These are phyloP conservation scores for Nannobrachium achirus DNA, from an alignment of 2,113 vertebrate species.

Conservation along the genomic window DNA sequence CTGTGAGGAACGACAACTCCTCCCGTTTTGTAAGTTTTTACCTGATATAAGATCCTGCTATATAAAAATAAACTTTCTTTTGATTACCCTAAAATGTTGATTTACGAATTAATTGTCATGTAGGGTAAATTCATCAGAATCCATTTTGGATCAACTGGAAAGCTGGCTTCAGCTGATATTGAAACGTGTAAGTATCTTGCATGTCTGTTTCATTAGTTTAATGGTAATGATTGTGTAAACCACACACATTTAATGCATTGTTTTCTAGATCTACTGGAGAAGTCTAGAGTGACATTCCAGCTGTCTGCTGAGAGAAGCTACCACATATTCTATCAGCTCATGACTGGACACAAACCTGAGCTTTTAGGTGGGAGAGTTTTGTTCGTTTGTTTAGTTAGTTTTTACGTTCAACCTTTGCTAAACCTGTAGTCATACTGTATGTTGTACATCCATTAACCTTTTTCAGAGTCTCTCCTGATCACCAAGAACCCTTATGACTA, in stretches of 20 bases:
- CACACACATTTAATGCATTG: too few species aligned
- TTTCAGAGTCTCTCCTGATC: conserved; percentile 77
- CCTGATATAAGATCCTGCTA: too few species aligned
- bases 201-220: neutral
- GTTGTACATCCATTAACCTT: too few species aligned
- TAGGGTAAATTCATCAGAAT: conserved; percentile 95
- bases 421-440: too few species aligned
- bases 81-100: neutral
- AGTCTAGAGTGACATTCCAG: conserved; percentile 75
- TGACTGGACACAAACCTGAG: conserved; percentile 78
- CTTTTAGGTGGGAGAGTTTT: conserved; percentile 64
- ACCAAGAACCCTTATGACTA: conserved; percentile 72
- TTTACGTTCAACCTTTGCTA: too few species aligned
- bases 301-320: conserved; percentile 81
- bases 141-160: conserved; percentile 90
- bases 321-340: conserved; percentile 81
- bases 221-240: neutral
- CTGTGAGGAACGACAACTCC: conserved; percentile 89
- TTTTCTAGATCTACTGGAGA: conserved; percentile 76
- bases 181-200: conserved; percentile 88
- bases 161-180: conserved; percentile 95
- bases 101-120: neutral
- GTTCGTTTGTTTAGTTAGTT: too few species aligned
- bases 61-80: neutral
- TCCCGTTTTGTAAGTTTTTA: conserved; percentile 85